These are phyloP conservation scores for Nannobrachium achirus DNA, from an alignment of 2,113 vertebrate species.

Conservation along the genomic window DNA sequence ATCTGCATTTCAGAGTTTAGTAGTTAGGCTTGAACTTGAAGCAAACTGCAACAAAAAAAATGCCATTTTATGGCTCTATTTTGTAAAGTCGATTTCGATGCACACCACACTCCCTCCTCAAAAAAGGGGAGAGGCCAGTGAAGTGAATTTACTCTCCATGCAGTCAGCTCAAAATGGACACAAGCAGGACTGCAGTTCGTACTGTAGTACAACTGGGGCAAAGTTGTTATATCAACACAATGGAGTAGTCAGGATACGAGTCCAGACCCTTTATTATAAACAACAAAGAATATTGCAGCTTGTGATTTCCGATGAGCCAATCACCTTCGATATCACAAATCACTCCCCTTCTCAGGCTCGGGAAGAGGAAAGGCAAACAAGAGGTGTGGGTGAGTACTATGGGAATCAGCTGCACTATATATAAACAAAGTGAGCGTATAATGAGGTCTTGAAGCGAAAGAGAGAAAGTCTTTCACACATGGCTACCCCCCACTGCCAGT, in stretches of 20 bases:
- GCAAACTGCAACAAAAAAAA: constrained; percentile 36
- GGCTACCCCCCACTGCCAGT: constrained; percentile 27
- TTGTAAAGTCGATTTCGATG: neutral
- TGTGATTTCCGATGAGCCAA: constrained; percentile 2
- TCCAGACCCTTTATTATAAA: neutral
- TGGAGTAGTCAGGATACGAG: neutral
- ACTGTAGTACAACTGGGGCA: neutral
- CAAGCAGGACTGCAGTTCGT: no score
- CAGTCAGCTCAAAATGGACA: no score
- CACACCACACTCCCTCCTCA: neutral
- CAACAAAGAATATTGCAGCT: neutral
- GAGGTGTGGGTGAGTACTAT: constrained; percentile 2
- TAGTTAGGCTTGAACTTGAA: neutral
- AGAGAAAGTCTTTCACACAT: constrained; percentile 36
- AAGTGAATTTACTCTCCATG: no score
- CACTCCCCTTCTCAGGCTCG: constrained; percentile 27
- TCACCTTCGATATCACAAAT: neutral
- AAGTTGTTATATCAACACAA: no score
- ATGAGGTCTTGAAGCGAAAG: neutral
- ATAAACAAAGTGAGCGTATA: constrained; percentile 15
- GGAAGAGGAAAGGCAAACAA: constrained; percentile 49
- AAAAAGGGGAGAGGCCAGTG: neutral
- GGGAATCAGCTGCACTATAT: constrained; percentile 10
- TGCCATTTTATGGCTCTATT: constrained; percentile 2
- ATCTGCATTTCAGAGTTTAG: constrained; percentile 27